Base-by-base conservation (phyloP, 2,888 invertebrate species). In the Zhuqinia jingwanae region DNA sequence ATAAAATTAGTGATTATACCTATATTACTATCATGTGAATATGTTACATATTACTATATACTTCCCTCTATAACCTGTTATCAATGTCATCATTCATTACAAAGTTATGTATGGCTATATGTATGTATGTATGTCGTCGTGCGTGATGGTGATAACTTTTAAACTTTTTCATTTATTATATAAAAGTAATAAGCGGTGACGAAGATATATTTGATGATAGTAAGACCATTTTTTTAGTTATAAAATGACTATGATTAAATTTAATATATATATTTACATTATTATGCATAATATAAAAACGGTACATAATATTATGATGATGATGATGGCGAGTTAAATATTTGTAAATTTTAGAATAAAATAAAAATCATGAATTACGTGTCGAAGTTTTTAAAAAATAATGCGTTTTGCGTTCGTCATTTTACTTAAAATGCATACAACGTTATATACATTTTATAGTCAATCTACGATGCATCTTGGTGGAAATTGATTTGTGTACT, bases 281-380 rank as follows among this genome's bases (percentile, higher is more conserved):
- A 60, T 60, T 13, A 60, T 30, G 30, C 36, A 8, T 36, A 36
- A 36, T 36, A 36, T 36, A 36, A 36, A 36, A 6, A 36, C 36
- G 8, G 36, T 8, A 36, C 8, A 36, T 6, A 36, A 36, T 36
- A n/a, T n/a, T n/a, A n/a, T n/a, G 47, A 68, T 25, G 8, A 47
- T 73, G n/a, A 73, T 50, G 73, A 73, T 73, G 73, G 30, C 73
- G 50, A 73, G 73, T 73, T 53, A 65, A 36, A 65, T 65, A 73
- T 73, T 73, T 73, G 73, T 73, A 73, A 73, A 53, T 73, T 73
- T 73, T 73, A 73, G 73, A 73, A 73, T 73, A 73, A 73, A 73
- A 73, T 50, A 47, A 53, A 73, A 73, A 73, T 50, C 27, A 65
- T 25, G 42, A 17, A 17, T n/a, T n/a, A n/a, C n/a, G n/a, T n/a